Percentiles rank a stretch among this genome's conserved stretches.
Conservation (phyloP, 2,113 vertebrate species). For the Oryctolagus cuniculus region DNA sequence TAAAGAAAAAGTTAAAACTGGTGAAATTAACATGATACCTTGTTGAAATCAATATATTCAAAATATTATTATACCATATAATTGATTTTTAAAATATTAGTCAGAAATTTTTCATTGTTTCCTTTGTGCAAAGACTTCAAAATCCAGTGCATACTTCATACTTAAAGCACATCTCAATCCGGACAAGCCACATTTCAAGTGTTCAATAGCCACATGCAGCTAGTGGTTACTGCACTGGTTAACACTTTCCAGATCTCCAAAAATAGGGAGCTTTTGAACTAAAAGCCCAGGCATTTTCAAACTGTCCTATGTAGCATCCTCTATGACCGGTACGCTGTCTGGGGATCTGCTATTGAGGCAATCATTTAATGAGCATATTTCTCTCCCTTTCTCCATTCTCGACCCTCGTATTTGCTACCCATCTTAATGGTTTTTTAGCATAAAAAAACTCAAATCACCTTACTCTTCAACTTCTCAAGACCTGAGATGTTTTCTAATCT, state of each 20-base stretch:
- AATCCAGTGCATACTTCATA: neutral
- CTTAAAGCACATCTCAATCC: neutral
- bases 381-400: neutral
- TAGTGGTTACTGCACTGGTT: neutral
- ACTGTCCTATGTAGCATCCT: neutral
- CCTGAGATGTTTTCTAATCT: neutral
- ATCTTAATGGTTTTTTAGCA: neutral
- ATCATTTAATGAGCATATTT: neutral
- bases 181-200: neutral
- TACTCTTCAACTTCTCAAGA: neutral
- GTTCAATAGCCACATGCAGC: neutral
- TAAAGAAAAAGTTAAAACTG: neutral
- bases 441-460: neutral
- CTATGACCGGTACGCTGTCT: neutral
- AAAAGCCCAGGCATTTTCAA: conserved; percentile 3
- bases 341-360: neutral
- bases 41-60: neutral
- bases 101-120: neutral
- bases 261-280: neutral
- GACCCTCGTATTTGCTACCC: neutral
- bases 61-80: neutral
- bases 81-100: neutral
- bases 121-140: neutral
- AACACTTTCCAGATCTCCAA: neutral
- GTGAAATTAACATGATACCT: neutral